Evolutionary conservation across 1,140 invertebrate genomes (phyloP), one percentile per base, ranked within the genome.

Genomic region (Cydia pomonella): DNA sequence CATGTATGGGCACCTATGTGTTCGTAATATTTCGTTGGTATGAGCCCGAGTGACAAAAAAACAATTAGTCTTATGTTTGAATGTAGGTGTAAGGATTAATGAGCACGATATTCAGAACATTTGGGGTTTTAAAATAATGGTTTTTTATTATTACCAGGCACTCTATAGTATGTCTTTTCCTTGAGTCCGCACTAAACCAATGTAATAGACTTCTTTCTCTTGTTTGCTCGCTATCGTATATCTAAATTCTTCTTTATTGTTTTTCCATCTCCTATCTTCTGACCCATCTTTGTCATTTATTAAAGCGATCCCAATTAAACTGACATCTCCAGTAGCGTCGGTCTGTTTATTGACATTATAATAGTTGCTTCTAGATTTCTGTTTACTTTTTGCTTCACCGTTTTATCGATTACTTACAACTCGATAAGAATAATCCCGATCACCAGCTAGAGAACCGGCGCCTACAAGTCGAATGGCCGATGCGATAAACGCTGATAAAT

Each of bases 401-500:
- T 33, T 2, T 69, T 18, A 69, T 33, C 64, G n/a, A 33, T 69
- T 69, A 29, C 63, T 29, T 6, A 41, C 64, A 18, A 33, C 27
- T 69, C 33, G 27, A 69, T 69, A 38, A 59, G 25, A 33, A 33
- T 41, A 69, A 69, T 69, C 18, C 23, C 64, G 27, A 69, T 69
- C 64, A 41, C 27, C 64, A 1, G 16, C 33, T 33, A 69, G 64
- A 69, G 12, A 41, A 21, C 64, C 27, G 64, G 64, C 64, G 64
- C 64, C 64, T 33, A 4, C 33, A 13, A 69, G 64, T 33, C 27
- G 53, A 59, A 59, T 59, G 53, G 21, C 53, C 53, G 21, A 59
- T 59, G 21, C 53, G 64, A 69, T 69, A 69, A 38, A 18, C 6
- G 27, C 64, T 33, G 64, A 69, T 69, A 69, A 69, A 69, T 69